These are phyloP conservation scores for Nebria ingens DNA, from an alignment of 1,140 invertebrate species.

Conservation along the genomic window DNA sequence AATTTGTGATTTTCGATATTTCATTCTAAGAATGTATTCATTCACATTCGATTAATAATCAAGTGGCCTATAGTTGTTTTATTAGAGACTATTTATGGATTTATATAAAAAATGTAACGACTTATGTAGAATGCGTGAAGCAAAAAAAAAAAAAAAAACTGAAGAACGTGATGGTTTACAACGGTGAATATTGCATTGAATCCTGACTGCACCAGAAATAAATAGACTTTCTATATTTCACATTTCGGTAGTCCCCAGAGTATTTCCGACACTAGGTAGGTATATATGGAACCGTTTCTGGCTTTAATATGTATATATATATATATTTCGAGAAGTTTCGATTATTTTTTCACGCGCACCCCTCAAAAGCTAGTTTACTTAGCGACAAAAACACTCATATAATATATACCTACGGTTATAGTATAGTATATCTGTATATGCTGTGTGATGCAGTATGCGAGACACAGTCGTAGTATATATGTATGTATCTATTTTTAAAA, in stretches of 20 bases:
- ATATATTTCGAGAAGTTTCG: conserved; percentile 3
- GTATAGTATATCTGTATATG: too few relatives aligned
- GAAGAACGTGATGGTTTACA: background rate
- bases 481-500: conserved; percentile 11
- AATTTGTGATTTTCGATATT: too few relatives aligned
- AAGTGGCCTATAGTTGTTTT: too few relatives aligned
- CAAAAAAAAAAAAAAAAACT: background rate
- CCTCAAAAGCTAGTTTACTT: too few relatives aligned
- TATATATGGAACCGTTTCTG: background rate
- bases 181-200: background rate
- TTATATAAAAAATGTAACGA: too few relatives aligned
- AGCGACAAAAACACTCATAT: too few relatives aligned
- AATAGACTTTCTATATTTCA: conserved; percentile 21
- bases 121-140: too few relatives aligned
- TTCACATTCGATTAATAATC: too few relatives aligned
- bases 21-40: too few relatives aligned
- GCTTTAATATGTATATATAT: background rate
- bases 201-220: conserved; percentile 14
- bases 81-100: too few relatives aligned
- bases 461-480: background rate
- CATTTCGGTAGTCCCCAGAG: conserved; percentile 14
- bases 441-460: too few relatives aligned
- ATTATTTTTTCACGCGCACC: conserved; percentile 3
- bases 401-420: too few relatives aligned
- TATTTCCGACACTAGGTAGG: background rate